phyloP scores from a whole-genome alignment of 2,888 invertebrate species.

The Calameuta idolon region DNA sequence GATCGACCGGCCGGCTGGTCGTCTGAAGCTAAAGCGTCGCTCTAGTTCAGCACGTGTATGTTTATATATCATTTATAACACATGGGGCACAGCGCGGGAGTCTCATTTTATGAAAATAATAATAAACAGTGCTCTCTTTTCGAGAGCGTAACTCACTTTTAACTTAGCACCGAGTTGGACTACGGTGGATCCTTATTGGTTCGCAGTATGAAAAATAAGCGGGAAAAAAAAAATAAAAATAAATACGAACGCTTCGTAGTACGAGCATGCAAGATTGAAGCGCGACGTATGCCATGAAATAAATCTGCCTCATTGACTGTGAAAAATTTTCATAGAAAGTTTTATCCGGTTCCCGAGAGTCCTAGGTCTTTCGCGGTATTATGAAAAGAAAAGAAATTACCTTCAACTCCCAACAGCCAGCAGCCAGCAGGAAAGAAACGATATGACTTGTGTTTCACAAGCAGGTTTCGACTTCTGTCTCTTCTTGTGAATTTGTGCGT shows the following conservation, averaged over 20 bases:
- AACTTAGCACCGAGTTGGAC: conserved; percentile 10
- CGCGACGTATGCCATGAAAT: not conserved
- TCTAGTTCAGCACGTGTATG: not conserved
- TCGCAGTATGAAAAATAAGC: not conserved
- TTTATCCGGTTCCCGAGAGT: not conserved
- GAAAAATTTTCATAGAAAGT: not conserved
- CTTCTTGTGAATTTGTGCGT: conserved; percentile 55
- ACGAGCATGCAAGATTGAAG: not conserved
- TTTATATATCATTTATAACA: not conserved
- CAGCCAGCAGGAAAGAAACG: not conserved
- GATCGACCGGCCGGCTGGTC: not conserved
- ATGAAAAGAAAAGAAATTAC: not conserved
- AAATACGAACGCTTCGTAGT: not conserved
- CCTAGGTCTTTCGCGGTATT: not conserved
- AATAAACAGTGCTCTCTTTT: conserved; percentile 4
- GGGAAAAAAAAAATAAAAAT: not conserved
- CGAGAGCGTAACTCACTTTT: conserved; percentile 1
- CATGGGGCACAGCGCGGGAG: not conserved
- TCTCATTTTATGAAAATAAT: conserved; percentile 5
- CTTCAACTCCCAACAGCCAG: not conserved
- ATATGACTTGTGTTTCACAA: conserved; percentile 6
- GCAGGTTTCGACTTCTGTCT: conserved; percentile 28
- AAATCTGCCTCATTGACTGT: not conserved
- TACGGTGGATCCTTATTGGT: not conserved
- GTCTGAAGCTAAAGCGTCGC: not conserved